phyloP scores from a whole-genome alignment of 2,888 invertebrate species.

The Eupithecia insigniata region DNA sequence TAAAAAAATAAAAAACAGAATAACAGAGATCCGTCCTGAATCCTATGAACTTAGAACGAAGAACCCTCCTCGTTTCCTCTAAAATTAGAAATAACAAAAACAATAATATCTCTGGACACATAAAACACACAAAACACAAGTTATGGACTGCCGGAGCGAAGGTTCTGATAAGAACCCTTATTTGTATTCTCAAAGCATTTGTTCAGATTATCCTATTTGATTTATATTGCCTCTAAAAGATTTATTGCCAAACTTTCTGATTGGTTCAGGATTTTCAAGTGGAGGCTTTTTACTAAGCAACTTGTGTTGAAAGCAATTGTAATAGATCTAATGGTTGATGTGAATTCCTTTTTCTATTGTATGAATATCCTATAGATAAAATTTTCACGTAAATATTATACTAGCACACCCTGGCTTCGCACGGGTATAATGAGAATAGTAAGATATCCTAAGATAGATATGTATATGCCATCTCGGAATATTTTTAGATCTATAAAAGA shows the following conservation, averaged over 20 bases:
- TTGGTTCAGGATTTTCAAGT: conserved; percentile 42
- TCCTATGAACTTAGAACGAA: background rate
- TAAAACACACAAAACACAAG: conserved; percentile 41
- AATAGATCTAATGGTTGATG: background rate
- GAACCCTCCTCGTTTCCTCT: background rate
- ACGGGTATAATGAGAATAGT: too few relatives aligned
- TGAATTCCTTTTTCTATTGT: background rate
- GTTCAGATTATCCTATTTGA: conserved; percentile 69
- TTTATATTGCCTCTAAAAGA: conserved; percentile 63
- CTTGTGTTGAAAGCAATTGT: background rate
- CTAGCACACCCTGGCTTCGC: too few relatives aligned
- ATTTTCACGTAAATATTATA: background rate
- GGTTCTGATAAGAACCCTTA: conserved; percentile 46
- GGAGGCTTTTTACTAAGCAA: background rate
- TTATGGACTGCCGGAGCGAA: conserved; percentile 43
- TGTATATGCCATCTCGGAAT: too few relatives aligned
- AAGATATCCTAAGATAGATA: too few relatives aligned
- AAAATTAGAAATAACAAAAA: conserved; percentile 4
- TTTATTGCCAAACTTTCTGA: conserved; percentile 61
- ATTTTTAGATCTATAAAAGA: too few relatives aligned
- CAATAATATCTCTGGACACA: background rate
- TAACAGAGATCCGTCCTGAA: background rate
- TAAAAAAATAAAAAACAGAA: background rate
- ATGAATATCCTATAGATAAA: background rate
- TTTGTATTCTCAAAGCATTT: conserved; percentile 60